Evolutionary conservation across 2,888 invertebrate genomes (phyloP).

Genomic region (Metopia argyrocephala): DNA sequence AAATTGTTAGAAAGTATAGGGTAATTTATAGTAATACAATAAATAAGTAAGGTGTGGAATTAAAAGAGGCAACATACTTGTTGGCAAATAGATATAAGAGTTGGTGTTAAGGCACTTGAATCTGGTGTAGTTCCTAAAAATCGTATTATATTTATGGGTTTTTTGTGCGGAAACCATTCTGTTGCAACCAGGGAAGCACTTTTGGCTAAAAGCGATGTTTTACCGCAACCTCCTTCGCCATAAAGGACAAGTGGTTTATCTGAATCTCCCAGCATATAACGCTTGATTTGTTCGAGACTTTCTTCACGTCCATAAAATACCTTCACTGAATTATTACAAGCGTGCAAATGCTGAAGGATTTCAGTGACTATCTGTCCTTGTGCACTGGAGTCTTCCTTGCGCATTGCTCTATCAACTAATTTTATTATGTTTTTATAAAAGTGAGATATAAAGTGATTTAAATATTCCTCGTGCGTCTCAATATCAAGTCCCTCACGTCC

Average conservation of each 20-base stretch:
- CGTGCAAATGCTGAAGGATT: constrained; percentile 95
- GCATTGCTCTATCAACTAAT: constrained; percentile 95
- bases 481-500: constrained; percentile 95
- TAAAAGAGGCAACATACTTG: constrained; percentile 85
- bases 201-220: constrained; percentile 96
- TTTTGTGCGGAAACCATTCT: constrained; percentile 86
- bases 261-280: constrained; percentile 90
- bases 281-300: constrained; percentile 87
- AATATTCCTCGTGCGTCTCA: constrained; percentile 95
- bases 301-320: constrained; percentile 96
- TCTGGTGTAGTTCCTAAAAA: constrained; percentile 98
- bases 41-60: not conserved
- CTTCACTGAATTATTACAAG: constrained; percentile 95
- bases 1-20: not conserved
- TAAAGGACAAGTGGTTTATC: constrained; percentile 94
- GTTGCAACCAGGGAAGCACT: constrained; percentile 89
- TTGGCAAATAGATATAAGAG: constrained; percentile 96
- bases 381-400: constrained; percentile 95
- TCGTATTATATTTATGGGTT: constrained; percentile 92
- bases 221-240: constrained; percentile 98
- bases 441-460: constrained; percentile 95
- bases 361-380: constrained; percentile 96
- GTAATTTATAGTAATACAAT: not conserved
- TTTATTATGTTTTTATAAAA: constrained; percentile 96
- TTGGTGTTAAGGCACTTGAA: constrained; percentile 95